phyloP scores from a whole-genome alignment of 2,888 invertebrate genomes.

The Eilema sororculum region DNA sequence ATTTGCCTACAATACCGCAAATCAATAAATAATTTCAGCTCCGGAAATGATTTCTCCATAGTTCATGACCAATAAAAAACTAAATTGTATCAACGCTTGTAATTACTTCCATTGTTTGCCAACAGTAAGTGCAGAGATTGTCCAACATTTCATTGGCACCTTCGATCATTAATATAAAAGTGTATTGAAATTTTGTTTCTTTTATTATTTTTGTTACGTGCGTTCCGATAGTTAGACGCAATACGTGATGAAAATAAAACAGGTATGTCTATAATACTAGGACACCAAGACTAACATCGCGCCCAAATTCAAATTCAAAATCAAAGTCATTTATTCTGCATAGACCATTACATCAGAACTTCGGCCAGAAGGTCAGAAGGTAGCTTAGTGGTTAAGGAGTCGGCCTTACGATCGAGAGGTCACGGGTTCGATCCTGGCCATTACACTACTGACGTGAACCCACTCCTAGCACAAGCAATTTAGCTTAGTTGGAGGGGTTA shows the following conservation, averaged over 20 bases:
- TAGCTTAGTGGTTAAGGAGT: too few relatives aligned
- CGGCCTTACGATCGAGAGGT: too few relatives aligned
- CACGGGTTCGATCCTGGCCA: too few relatives aligned
- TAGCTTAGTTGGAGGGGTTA: too few relatives aligned
- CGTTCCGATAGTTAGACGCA: conserved; percentile 10
- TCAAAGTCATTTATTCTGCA: too few relatives aligned
- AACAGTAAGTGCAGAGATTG: conserved; percentile 27
- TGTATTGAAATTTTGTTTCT: conserved; percentile 8
- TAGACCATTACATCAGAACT: too few relatives aligned
- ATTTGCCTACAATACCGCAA: background rate
- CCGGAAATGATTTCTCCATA: conserved; percentile 33
- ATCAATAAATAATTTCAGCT: conserved; percentile 18
- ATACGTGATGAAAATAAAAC: conserved; percentile 13
- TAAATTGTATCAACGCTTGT: conserved; percentile 20
- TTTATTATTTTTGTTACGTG: conserved; percentile 1
- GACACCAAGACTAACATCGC: background rate
- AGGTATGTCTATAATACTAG: background rate
- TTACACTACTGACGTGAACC: too few relatives aligned
- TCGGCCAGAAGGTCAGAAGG: too few relatives aligned
- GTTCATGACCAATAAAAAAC: conserved; percentile 35
- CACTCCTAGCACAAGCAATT: too few relatives aligned
- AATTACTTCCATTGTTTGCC: conserved; percentile 39
- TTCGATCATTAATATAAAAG: conserved; percentile 22
- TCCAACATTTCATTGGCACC: conserved; percentile 33
- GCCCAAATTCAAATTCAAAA: too few relatives aligned